These are phyloP conservation scores for Pseudomyrmex concolor DNA, from an alignment of 1,140 invertebrate species.

Conservation along the genomic window DNA sequence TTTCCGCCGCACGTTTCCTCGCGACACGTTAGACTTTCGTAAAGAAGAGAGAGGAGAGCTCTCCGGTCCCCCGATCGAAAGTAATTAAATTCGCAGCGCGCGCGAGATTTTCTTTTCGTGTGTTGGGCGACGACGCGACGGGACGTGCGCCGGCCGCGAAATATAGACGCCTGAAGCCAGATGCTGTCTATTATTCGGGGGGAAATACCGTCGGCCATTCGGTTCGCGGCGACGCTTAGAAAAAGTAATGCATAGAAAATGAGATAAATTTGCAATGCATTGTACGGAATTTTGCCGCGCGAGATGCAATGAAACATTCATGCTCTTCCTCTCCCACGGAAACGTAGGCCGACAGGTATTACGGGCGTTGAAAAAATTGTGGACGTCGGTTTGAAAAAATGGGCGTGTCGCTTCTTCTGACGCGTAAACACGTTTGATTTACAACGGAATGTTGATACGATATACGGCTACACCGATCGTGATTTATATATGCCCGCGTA, in stretches of 20 bases:
- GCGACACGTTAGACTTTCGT: constrained; percentile 38
- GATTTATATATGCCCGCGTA: constrained; percentile 8
- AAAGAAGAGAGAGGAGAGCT: not conserved
- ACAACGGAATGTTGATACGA: not conserved
- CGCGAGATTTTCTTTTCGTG: not conserved
- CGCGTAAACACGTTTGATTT: constrained; percentile 44
- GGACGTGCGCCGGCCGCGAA: not conserved
- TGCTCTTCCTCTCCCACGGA: constrained; percentile 31
- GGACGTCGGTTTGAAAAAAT: constrained; percentile 42
- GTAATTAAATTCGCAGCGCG: constrained; percentile 51
- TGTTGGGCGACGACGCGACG: not conserved
- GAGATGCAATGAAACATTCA: constrained; percentile 60
- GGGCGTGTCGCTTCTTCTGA: constrained; percentile 32
- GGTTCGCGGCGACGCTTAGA: constrained; percentile 51
- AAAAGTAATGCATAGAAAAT: constrained; percentile 63
- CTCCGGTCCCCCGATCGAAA: constrained; percentile 34
- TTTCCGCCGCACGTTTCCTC: not conserved
- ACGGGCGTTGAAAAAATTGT: constrained; percentile 39
- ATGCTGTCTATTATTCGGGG: constrained; percentile 52
- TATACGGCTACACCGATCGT: not conserved
- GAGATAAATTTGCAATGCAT: constrained; percentile 62
- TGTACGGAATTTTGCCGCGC: constrained; percentile 54
- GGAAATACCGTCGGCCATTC: constrained; percentile 43
- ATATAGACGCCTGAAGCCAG: constrained; percentile 22
- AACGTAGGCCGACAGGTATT: constrained; percentile 25